Conservation (phyloP, 2,113 vertebrate genomes). For the Dromas ardeola region DNA sequence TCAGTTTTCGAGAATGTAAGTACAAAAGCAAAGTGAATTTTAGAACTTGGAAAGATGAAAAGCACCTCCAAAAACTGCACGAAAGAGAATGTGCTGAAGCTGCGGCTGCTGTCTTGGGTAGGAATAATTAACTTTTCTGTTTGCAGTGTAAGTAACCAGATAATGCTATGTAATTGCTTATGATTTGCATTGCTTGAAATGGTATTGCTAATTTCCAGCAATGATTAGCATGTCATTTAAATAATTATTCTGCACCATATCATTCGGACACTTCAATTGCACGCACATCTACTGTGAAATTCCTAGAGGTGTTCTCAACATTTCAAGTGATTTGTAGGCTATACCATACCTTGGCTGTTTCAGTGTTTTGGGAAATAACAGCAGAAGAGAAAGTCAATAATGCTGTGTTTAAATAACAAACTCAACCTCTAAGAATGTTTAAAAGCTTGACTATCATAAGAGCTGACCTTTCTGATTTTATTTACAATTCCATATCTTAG, state of each 20-base stretch:
- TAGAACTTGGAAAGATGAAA: background rate
- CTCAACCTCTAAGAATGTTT: background rate
- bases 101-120: background rate
- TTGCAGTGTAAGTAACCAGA: slow-evolving; percentile 38
- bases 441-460: background rate
- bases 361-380: background rate
- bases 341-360: background rate
- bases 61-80: background rate
- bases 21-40: slow-evolving; percentile 2
- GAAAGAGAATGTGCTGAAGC: background rate
- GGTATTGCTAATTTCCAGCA: slow-evolving; percentile 54
- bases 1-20: background rate
- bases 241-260: slow-evolving; percentile 54
- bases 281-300: slow-evolving; percentile 23
- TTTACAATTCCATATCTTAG: background rate
- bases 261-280: slow-evolving; percentile 28
- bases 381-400: background rate
- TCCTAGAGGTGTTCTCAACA: background rate
- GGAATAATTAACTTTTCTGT: slow-evolving; percentile 32
- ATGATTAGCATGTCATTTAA: slow-evolving; percentile 53
- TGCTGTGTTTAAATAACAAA: background rate
- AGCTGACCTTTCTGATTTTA: background rate
- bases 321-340: background rate
- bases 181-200: slow-evolving; percentile 49
- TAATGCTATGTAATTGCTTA: slow-evolving; percentile 54